Percentiles rank a stretch among this genome's conserved stretches.
phyloP scores from a whole-genome alignment of 2,113 vertebrate genomes.

The Catharus fuscescens region DNA sequence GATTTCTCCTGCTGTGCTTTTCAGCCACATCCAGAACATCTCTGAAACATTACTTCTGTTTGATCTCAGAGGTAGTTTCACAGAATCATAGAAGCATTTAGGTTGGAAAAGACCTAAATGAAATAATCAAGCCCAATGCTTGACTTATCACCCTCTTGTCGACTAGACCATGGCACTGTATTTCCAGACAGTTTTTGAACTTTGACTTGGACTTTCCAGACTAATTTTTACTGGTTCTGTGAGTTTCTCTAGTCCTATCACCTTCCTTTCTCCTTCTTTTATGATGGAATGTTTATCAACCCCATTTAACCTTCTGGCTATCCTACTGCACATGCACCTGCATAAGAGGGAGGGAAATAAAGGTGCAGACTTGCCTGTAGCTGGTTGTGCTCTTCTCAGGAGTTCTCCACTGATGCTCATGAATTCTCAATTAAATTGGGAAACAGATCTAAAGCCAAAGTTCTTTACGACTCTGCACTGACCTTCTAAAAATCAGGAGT shows the following conservation, averaged over 20 bases:
- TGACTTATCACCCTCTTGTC: background rate
- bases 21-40: background rate
- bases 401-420: background rate
- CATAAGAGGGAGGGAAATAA: background rate
- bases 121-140: background rate
- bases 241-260: background rate
- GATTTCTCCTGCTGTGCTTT: background rate
- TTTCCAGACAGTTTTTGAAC: background rate
- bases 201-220: background rate
- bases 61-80: background rate
- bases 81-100: background rate
- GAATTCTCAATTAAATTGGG: background rate
- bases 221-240: background rate
- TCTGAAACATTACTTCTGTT: background rate
- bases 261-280: background rate
- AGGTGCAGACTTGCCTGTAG: background rate
- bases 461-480: background rate
- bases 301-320: background rate
- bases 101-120: background rate
- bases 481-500: background rate
- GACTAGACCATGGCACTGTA: fast-evolving
- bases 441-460: background rate
- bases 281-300: background rate
- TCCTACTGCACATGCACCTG: fast-evolving
- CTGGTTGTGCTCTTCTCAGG: background rate